phyloP scores from a whole-genome alignment of 2,797 vertebrate genomes.

The Brachyalestes nurse region DNA sequence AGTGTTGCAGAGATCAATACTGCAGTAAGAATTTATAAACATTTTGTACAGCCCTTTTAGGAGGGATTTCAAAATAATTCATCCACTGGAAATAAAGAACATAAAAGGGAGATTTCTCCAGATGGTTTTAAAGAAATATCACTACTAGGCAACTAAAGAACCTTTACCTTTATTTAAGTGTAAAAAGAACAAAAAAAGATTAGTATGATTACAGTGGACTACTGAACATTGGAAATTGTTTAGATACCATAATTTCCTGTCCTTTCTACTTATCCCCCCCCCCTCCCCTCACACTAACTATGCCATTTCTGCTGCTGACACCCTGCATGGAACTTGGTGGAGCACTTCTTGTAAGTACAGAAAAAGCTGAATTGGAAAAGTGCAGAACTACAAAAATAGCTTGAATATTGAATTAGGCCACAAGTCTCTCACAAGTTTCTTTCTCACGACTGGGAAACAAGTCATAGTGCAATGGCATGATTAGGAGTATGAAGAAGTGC shows the following conservation, averaged over 20 bases:
- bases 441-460: not conserved
- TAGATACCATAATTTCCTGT: not conserved
- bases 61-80: conserved; percentile 27
- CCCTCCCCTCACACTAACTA: not conserved
- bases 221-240: not conserved
- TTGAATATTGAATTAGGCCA: not conserved
- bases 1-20: no score
- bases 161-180: not conserved
- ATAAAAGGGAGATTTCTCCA: conserved; percentile 1
- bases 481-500: no score
- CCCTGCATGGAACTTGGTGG: not conserved
- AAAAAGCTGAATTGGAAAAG: not conserved
- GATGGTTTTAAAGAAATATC: not conserved
- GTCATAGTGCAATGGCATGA: no score
- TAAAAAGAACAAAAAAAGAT: no score
- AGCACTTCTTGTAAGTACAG: not conserved
- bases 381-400: not conserved
- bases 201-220: no score
- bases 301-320: not conserved
- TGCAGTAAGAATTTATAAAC: no score
- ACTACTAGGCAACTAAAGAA: not conserved
- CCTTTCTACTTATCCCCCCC: no score
- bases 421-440: not conserved
- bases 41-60: not conserved
- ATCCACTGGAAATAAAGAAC: conserved; percentile 46